Base-by-base conservation (phyloP, 2,797 vertebrate species). In the Oryzias sinensis region DNA sequence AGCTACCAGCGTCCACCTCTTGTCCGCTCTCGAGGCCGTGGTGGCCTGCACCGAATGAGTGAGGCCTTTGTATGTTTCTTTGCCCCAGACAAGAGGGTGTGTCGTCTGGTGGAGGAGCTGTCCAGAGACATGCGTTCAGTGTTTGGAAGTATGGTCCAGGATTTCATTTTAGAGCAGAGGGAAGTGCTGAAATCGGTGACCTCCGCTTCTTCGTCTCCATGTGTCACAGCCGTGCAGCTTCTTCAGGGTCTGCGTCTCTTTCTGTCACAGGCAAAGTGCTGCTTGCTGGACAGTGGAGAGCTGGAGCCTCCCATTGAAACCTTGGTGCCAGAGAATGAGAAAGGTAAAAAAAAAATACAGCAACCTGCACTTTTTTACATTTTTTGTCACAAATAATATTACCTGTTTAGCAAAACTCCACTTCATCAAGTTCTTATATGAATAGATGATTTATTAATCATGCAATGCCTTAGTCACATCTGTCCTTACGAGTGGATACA, bases 41-140 rank as follows among this genome's bases (percentile, higher is more conserved):
- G 87, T 0, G 90, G 93, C 42, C 79, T 96, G 15, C 88, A 92
- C 52, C 93, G 92, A 7, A 92, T 95, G 90, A 95, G 93, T 2
- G 91, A 93, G 0, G 94, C 93, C 0, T 93, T 96, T n/a, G 91
- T 92, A 52, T 94, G 94, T 4, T 92, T 95, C 72, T 92, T 95
- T 14, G 93, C 93, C 0, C 95, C 95, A 0, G 95, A 96, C 82
- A 92, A 93, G 62, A 86, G 92, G 42, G 90, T 95, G 65, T 89
- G 87, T 4, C 85, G 92, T 2, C 83, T 90, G 15, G 93, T 94
- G 48, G 79, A 85, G 3, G 90, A 92, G 41, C 74, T 95, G 67
- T 89, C 90, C 27, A 84, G 84, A 18, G 94, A 95, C 77, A 73
- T 90, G 42, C 90, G 89, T 64, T 93, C 92, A 0, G 81, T 84